Evolutionary conservation across 2,888 invertebrate genomes (phyloP).

Genomic region (Cephus runcator): DNA sequence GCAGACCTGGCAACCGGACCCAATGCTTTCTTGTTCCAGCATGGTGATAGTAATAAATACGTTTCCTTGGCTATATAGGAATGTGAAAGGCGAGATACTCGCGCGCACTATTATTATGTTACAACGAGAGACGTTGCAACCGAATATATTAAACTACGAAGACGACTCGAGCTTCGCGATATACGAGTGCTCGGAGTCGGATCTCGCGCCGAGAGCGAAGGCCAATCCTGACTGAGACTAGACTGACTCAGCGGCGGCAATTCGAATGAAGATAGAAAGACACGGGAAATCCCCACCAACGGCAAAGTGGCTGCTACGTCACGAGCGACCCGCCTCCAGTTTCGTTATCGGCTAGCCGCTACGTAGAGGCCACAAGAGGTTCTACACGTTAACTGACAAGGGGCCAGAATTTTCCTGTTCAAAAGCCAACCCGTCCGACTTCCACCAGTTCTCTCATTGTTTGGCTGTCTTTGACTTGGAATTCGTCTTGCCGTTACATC

Average conservation of each 20-base stretch:
- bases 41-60: constrained; percentile 54
- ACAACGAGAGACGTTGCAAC: neutral
- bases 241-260: constrained; percentile 8
- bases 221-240: neutral
- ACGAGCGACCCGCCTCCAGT: neutral
- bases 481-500: neutral
- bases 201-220: constrained; percentile 33
- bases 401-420: neutral
- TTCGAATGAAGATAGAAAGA: constrained; percentile 30
- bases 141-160: neutral
- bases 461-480: neutral
- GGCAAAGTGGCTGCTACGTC: neutral
- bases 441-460: neutral
- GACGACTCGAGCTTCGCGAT: neutral
- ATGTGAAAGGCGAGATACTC: constrained; percentile 2
- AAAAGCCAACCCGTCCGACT: neutral
- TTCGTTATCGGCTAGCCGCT: neutral
- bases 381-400: neutral
- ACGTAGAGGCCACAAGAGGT: neutral
- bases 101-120: neutral
- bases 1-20: constrained; percentile 76
- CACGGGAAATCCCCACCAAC: neutral
- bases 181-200: constrained; percentile 38
- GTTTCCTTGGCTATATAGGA: neutral
- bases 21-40: constrained; percentile 75